Conservation (phyloP, 2,888 invertebrate species). For the Cephalotes varians region DNA sequence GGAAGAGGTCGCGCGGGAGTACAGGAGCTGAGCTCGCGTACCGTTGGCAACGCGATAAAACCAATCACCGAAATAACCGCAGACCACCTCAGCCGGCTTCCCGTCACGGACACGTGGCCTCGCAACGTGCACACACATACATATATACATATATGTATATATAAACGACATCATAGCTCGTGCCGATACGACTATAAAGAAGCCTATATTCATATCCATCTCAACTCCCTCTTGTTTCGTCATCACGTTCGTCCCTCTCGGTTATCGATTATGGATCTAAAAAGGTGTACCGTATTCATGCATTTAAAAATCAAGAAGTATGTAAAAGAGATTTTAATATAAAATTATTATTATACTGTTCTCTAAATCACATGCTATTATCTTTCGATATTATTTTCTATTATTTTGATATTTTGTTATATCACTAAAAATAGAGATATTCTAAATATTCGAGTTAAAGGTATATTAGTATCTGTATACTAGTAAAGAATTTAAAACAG, state of each 20-base stretch:
- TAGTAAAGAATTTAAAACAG: background rate
- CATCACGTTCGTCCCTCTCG: conserved; percentile 3
- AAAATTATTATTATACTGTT: conserved; percentile 2
- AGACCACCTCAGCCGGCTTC: conserved; percentile 82
- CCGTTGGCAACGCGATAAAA: conserved; percentile 85
- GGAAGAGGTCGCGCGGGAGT: conserved; percentile 33
- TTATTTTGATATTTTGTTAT: no score
- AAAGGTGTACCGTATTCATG: background rate
- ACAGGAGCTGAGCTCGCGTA: conserved; percentile 77
- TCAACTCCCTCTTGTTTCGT: conserved; percentile 44
- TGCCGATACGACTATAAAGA: conserved; percentile 59
- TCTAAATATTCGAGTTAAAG: no score
- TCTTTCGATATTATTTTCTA: no score
- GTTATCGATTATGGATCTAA: conserved; percentile 32
- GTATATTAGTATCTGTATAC: background rate
- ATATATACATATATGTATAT: background rate
- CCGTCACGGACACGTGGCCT: conserved; percentile 81
- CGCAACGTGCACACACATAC: conserved; percentile 51
- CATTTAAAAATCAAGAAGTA: background rate
- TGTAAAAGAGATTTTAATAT: background rate
- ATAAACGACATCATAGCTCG: conserved; percentile 38
- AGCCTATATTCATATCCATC: conserved; percentile 61
- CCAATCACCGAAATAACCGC: conserved; percentile 85
- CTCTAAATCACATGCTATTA: background rate
- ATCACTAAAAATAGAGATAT: no score